These are phyloP conservation scores for Troides helena DNA, from an alignment of 2,888 invertebrate species.

Conservation along the genomic window DNA sequence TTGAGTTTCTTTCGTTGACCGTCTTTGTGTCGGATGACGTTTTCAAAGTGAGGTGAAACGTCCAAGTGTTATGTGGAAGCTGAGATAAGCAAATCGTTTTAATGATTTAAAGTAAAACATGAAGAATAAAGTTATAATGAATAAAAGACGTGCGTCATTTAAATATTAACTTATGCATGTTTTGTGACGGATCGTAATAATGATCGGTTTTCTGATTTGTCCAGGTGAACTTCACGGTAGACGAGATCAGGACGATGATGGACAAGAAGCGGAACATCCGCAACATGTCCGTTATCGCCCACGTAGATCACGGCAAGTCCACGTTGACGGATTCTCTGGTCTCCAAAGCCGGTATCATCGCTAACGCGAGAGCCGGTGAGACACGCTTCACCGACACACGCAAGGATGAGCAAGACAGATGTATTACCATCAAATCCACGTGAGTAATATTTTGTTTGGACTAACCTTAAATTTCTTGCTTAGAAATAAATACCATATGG, in stretches of 20 bases:
- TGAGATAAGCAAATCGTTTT: slow-evolving; percentile 10
- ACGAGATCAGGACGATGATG: slow-evolving; percentile 99
- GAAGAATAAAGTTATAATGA: background rate
- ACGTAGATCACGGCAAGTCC: slow-evolving; percentile 99
- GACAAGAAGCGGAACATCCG: slow-evolving; percentile 99
- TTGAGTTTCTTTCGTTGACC: slow-evolving; percentile 47
- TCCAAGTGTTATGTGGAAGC: slow-evolving; percentile 44
- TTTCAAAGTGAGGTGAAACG: slow-evolving; percentile 57
- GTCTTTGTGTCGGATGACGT: slow-evolving; percentile 74
- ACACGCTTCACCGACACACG: slow-evolving; percentile 99
- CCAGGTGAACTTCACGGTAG: slow-evolving; percentile 99
- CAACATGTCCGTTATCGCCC: slow-evolving; percentile 99
- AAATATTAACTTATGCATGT: slow-evolving; percentile 47
- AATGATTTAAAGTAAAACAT: slow-evolving; percentile 2
- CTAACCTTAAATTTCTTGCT: background rate
- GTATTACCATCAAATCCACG: slow-evolving; percentile 99
- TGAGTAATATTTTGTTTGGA: slow-evolving; percentile 75
- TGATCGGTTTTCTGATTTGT: slow-evolving; percentile 64
- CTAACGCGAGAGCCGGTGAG: slow-evolving; percentile 98
- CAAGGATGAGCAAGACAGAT: slow-evolving; percentile 99
- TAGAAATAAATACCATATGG: slow-evolving; percentile 30
- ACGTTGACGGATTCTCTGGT: slow-evolving; percentile 99
- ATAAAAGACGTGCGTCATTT: slow-evolving; percentile 57
- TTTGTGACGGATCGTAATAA: slow-evolving; percentile 49
- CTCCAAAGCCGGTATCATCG: slow-evolving; percentile 99